Conservation (phyloP, 2,797 vertebrate genomes). For the Moxostoma hubbsi region DNA sequence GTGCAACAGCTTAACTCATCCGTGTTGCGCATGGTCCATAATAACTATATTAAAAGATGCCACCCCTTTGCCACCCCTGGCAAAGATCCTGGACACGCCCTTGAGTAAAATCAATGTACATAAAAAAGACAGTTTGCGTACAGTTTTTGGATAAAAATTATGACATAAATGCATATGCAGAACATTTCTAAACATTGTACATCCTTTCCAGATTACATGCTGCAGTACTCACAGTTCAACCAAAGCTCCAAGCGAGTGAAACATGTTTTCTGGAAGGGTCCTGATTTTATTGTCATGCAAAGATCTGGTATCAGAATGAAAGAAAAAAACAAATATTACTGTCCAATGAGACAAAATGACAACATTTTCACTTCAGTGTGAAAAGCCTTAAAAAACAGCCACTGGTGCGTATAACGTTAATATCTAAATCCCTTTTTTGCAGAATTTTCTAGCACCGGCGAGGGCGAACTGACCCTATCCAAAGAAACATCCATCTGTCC, state of each 20-base stretch:
- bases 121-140: background rate
- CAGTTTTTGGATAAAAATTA: background rate
- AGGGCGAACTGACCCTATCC: conserved; percentile 33
- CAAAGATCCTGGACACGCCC: no score
- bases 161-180: background rate
- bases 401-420: background rate
- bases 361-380: background rate
- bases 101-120: background rate
- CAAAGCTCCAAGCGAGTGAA: conserved; percentile 80
- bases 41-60: no score
- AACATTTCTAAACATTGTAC: background rate
- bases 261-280: conserved; percentile 80
- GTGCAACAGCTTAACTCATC: no score
- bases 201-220: background rate
- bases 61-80: no score
- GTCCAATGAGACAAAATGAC: background rate
- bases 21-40: no score
- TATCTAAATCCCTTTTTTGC: background rate
- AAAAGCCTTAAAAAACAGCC: conserved; percentile 7
- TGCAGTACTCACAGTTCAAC: conserved; percentile 75
- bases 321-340: conserved; percentile 15
- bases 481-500: conserved; percentile 15
- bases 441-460: background rate
- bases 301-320: conserved; percentile 67
- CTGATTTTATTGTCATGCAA: conserved; percentile 82